Conservation (phyloP, 2,797 vertebrate species). For the Balearica regulorum region DNA sequence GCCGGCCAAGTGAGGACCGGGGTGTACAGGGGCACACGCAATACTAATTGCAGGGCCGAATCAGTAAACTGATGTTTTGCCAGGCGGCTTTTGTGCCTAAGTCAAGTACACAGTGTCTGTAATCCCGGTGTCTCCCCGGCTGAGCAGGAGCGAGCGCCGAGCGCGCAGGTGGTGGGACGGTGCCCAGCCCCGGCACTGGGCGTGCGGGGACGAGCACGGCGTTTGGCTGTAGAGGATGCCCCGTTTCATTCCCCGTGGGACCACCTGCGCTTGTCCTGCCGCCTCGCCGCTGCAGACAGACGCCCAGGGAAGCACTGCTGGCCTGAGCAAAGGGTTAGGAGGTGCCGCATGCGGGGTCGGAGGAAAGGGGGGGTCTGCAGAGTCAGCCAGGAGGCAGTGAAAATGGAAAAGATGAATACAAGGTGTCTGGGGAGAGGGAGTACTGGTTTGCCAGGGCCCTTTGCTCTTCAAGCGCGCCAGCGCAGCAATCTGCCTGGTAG, state of each 20-base stretch:
- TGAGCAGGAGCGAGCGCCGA: background rate
- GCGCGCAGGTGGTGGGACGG: accelerated
- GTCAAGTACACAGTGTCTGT: background rate
- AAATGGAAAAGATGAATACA: background rate
- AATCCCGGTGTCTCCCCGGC: too few species aligned
- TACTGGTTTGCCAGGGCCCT: background rate
- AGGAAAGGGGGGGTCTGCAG: background rate
- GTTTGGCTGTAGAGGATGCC: background rate
- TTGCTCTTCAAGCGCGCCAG: background rate
- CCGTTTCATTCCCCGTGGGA: background rate
- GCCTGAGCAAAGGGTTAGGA: background rate
- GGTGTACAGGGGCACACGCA: background rate
- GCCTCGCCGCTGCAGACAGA: accelerated
- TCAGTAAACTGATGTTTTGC: background rate
- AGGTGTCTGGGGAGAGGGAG: background rate
- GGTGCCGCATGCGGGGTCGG: accelerated
- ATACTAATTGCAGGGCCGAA: background rate
- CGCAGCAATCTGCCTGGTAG: accelerated
- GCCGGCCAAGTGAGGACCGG: background rate
- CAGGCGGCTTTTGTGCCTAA: background rate
- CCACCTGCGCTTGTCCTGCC: background rate
- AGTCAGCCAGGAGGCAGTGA: background rate
- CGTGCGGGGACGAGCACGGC: accelerated
- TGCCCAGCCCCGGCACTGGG: background rate
- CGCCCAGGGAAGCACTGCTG: background rate